A percentile compares a stretch with the other conserved stretches of the same genome.
phyloP scores from a whole-genome alignment of 2,888 invertebrate species.

The Herminia tarsipennalis region DNA sequence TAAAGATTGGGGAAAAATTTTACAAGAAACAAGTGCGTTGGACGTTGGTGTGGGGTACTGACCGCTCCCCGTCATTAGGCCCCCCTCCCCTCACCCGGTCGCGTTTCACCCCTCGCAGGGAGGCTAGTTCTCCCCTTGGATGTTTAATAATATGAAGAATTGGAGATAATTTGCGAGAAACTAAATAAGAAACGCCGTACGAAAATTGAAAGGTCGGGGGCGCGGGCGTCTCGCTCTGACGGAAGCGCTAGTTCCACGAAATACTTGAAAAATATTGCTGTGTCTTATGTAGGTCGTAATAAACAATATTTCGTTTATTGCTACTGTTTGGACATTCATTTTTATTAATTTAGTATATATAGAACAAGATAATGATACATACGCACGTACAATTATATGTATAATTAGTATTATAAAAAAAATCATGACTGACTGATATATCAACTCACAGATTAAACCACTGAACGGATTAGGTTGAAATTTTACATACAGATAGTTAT shows the following conservation, averaged over 20 bases:
- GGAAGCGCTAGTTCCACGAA: constrained; percentile 34
- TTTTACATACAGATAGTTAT: too few species aligned
- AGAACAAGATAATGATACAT: too few species aligned
- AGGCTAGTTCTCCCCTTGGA: constrained; percentile 79
- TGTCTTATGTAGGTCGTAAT: constrained; percentile 13
- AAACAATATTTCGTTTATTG: constrained; percentile 16
- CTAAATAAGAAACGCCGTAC: constrained; percentile 85
- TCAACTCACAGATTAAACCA: too few species aligned
- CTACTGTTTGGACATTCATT: not conserved
- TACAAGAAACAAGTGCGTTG: constrained; percentile 84
- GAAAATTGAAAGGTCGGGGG: constrained; percentile 81
- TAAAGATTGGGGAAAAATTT: constrained; percentile 86
- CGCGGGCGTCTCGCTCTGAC: constrained; percentile 46
- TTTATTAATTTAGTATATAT: not conserved
- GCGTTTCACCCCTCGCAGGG: constrained; percentile 56
- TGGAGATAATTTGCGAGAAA: constrained; percentile 86
- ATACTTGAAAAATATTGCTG: constrained; percentile 23
- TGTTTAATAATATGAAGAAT: constrained; percentile 86
- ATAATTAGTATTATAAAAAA: not conserved
- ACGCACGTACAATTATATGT: not conserved
- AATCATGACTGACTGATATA: too few species aligned
- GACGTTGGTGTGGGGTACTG: constrained; percentile 72
- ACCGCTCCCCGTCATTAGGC: constrained; percentile 82
- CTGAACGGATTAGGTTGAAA: too few species aligned
- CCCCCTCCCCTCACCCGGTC: constrained; percentile 58